Evolutionary conservation across 37 sponge, comb jelly and placozoan species (phyloP).

Genomic region (Hormiphora californensis): DNA sequence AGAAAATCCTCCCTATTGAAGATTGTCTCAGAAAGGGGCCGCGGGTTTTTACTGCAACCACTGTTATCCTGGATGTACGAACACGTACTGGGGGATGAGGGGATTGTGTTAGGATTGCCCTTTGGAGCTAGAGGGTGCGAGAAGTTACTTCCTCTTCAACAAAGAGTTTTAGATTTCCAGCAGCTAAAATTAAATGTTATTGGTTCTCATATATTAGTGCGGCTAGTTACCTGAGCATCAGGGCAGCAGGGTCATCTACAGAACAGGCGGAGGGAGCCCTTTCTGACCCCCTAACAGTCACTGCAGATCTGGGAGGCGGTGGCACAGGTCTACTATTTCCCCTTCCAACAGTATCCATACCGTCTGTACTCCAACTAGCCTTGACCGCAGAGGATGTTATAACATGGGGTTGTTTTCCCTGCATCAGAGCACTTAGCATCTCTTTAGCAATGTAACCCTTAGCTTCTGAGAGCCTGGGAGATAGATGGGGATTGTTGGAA

Average conservation of each 20-base stretch:
- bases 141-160: too few species aligned
- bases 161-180: too few species aligned
- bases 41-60: not conserved
- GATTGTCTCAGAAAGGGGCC: slow-evolving; percentile 15
- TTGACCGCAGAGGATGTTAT: slow-evolving; percentile 6
- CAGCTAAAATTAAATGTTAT: too few species aligned
- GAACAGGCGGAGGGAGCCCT: not conserved
- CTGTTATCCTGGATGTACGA: slow-evolving; percentile 35
- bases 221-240: not conserved
- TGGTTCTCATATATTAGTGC: too few species aligned
- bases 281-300: not conserved
- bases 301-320: too few species aligned
- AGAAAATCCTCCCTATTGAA: not conserved
- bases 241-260: slow-evolving; percentile 2
- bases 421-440: slow-evolving; percentile 25
- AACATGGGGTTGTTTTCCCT: slow-evolving; percentile 22
- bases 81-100: not conserved
- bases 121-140: too few species aligned
- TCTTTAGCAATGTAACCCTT: slow-evolving; percentile 37
- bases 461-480: slow-evolving; percentile 5
- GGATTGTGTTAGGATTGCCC: too few species aligned
- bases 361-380: slow-evolving; percentile 4
- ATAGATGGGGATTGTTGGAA: too few species aligned
- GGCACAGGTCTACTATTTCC: too few species aligned
- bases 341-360: not conserved